Evolutionary conservation across 2,797 vertebrate genomes (phyloP), one percentile per base, ranked within the genome.

Genomic region (Pygocentrus nattereri): DNA sequence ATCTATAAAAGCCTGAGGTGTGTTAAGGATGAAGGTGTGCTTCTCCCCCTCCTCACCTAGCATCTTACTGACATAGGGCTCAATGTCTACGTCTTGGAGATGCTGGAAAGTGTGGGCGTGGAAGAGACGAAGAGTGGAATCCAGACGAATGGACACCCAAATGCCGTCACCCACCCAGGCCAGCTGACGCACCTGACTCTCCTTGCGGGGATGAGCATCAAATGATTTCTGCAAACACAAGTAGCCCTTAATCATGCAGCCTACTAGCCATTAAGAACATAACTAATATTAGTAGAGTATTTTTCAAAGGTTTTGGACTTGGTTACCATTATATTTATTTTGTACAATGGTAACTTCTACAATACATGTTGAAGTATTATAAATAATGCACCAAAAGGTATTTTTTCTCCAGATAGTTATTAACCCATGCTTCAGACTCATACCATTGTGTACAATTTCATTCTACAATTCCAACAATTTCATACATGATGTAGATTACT

Each of bases 1-100:
- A n/a, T 44, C 19, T 65, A 5, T 10, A 8, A 69, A 69, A 23
- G 11, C 44, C 15, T 47, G 13, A 50, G 21, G 38, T 10, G 11
- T 47, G 38, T 47, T 74, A 41, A 23, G 11, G 12, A 69, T 4
- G 41, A 34, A 47, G 5, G 44, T 27, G 6, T 49, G 54, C 21
- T 30, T 30, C 18, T 44, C 5, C 16, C 30, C 54, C 16, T 27
- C 25, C 89, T 88, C 90, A 99, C 98, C 98, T 56, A 99, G 91
- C 98, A 99, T 99, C 91, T 99, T 99, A 95, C 98, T 99, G 95
- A 99, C 98, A 0, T 99, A 99, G 65, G 98, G 98, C 86, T 99
- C 98, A 0, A 99, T 99, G 93, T 99, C 98, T 25, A 99, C 98
- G 0, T 99, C 98, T 87, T 99, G 98, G 69, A 99, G 95, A 85